phyloP scores from a whole-genome alignment of 2,113 vertebrate species.

The Triplophysa tibetana region DNA sequence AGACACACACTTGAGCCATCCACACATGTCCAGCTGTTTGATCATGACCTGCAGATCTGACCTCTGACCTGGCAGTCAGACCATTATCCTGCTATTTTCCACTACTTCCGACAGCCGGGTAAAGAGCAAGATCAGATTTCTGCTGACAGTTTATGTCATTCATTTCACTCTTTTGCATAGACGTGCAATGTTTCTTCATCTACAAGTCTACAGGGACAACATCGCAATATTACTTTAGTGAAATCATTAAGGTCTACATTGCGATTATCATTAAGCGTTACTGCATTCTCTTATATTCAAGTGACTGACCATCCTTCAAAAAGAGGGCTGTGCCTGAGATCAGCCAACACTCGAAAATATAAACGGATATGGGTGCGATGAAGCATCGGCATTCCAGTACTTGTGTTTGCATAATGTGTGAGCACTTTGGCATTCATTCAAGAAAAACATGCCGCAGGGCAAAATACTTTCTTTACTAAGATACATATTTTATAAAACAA shows the following conservation, averaged over 20 bases:
- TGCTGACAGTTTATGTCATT: constrained; percentile 16
- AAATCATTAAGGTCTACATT: not conserved
- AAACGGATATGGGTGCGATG: not conserved
- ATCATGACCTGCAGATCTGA: constrained; percentile 53
- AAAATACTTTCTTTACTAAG: not conserved
- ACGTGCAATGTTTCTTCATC: not conserved
- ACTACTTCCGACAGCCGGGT: constrained; percentile 55
- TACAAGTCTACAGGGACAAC: not conserved
- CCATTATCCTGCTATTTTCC: constrained; percentile 50
- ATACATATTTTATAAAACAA: not conserved
- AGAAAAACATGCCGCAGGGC: not conserved
- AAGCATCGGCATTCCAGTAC: not conserved
- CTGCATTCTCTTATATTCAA: not conserved
- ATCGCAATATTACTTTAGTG: not conserved
- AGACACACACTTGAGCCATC: not conserved
- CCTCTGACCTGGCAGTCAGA: constrained; percentile 58
- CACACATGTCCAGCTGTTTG: constrained; percentile 51
- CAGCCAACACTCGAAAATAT: constrained; percentile 1
- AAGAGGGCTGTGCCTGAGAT: not conserved
- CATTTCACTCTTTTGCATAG: constrained; percentile 47
- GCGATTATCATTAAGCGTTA: not conserved
- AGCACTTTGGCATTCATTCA: not conserved
- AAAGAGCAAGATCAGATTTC: constrained; percentile 50
- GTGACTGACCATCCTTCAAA: constrained; percentile 12
- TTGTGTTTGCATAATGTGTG: not conserved